Percentiles rank a stretch among this genome's conserved stretches.
Conservation (phyloP, 2,888 invertebrate species). For the Acleris cristana region DNA sequence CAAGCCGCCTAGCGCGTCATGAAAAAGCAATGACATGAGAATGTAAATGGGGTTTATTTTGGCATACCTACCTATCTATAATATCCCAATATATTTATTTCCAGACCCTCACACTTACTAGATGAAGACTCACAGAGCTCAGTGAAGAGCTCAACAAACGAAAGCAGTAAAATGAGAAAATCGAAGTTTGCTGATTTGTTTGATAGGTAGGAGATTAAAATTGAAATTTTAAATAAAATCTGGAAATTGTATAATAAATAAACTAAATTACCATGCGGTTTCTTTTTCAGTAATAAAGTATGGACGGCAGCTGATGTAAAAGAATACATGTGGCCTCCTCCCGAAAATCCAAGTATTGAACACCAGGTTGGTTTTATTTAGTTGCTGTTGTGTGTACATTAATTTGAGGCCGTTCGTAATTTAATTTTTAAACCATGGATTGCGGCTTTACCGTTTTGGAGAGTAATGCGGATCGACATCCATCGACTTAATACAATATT, state of each 20-base stretch:
- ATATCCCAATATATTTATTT: constrained; percentile 38
- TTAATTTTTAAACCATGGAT: no score
- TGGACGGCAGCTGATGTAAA: constrained; percentile 94
- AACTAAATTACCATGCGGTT: neutral
- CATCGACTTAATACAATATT: no score
- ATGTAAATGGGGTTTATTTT: neutral
- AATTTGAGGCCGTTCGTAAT: neutral
- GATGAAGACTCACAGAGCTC: constrained; percentile 94
- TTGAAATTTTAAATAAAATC: neutral
- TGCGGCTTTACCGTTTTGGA: no score
- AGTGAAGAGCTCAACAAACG: constrained; percentile 89
- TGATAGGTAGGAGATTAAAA: constrained; percentile 64
- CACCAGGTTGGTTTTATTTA: constrained; percentile 56
- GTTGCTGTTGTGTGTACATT: neutral
- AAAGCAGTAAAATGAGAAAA: constrained; percentile 81
- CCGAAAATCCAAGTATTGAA: constrained; percentile 62
- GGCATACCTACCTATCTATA: neutral
- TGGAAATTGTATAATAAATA: no score
- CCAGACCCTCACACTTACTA: constrained; percentile 76
- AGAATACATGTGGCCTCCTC: constrained; percentile 96
- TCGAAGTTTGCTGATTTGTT: constrained; percentile 78
- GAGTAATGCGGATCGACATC: no score
- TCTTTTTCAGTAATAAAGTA: constrained; percentile 75
- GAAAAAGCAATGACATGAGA: no score
- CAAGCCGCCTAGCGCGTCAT: no score